A percentile compares a stretch with the other conserved stretches of the same genome.
Conservation (phyloP, 2,888 invertebrate genomes). For the Hemicrepidius hirtus region DNA sequence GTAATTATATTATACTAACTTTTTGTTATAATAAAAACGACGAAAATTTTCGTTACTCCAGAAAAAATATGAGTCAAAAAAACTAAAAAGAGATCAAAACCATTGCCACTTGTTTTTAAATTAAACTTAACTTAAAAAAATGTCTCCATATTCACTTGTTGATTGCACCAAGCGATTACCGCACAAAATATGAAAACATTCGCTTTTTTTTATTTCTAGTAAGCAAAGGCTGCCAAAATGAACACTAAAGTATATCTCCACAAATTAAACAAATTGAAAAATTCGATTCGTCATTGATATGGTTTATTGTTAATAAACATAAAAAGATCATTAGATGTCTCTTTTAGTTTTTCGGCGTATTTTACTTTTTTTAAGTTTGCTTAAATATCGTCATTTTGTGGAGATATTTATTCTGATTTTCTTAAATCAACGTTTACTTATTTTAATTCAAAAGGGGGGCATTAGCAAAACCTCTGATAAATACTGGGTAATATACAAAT, state of each 20-base stretch:
- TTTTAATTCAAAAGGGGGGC: constrained; percentile 54
- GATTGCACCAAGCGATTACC: constrained; percentile 52
- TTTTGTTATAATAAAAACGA: constrained; percentile 39
- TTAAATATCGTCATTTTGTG: constrained; percentile 54
- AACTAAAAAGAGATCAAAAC: constrained; percentile 69
- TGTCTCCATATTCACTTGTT: constrained; percentile 44
- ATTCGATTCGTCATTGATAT: constrained; percentile 2
- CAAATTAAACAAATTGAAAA: constrained; percentile 13
- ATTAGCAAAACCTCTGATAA: constrained; percentile 61
- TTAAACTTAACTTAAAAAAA: constrained; percentile 46
- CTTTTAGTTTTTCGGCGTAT: not conserved
- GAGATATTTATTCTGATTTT: constrained; percentile 58
- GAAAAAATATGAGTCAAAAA: constrained; percentile 53
- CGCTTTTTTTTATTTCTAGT: constrained; percentile 53
- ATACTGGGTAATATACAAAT: constrained; percentile 68
- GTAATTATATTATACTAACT: constrained; percentile 48
- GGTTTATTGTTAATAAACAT: not conserved
- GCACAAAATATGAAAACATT: constrained; percentile 52
- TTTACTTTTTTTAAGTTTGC: constrained; percentile 21
- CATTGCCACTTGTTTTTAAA: constrained; percentile 69
- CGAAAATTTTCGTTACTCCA: constrained; percentile 37
- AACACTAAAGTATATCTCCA: constrained; percentile 60
- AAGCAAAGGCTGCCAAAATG: constrained; percentile 63
- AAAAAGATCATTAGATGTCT: constrained; percentile 20
- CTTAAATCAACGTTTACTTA: constrained; percentile 48